Evolutionary conservation across 2,797 vertebrate genomes (phyloP).

Genomic region (Hippoglossus hippoglossus): DNA sequence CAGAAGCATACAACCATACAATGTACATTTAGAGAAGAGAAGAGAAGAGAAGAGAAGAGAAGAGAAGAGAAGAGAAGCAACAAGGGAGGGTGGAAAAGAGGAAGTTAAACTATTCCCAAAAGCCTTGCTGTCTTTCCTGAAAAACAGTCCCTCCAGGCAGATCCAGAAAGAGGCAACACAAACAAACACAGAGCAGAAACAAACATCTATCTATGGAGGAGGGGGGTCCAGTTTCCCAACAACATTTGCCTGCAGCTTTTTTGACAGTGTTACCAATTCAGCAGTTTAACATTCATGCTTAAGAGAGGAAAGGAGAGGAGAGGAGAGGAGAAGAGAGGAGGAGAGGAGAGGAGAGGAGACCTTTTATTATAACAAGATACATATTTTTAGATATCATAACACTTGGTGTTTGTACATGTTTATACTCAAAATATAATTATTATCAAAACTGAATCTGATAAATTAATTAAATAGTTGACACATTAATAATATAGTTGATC

Average conservation of each 20-base stretch:
- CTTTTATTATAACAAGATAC: too few species aligned
- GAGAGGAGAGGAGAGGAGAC: not conserved
- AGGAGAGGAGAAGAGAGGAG: too few species aligned
- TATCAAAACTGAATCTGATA: too few species aligned
- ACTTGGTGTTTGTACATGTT: too few species aligned
- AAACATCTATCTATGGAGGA: slow-evolving; percentile 80
- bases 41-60: not conserved
- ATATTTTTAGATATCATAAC: too few species aligned
- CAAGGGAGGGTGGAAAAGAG: slow-evolving; percentile 6
- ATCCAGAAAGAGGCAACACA: slow-evolving; percentile 76
- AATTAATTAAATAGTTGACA: not conserved
- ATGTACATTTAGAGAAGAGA: too few species aligned
- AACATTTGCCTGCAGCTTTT: slow-evolving; percentile 65
- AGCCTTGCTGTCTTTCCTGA: slow-evolving; percentile 74
- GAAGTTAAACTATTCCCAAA: slow-evolving; percentile 64
- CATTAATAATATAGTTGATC: not conserved
- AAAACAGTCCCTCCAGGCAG: slow-evolving; percentile 78
- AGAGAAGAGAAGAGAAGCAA: not conserved
- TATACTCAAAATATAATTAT: too few species aligned
- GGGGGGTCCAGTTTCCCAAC: slow-evolving; percentile 73
- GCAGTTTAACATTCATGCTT: slow-evolving; percentile 73
- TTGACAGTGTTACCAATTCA: slow-evolving; percentile 76
- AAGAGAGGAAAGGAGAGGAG: not conserved
- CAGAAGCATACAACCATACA: slow-evolving; percentile 8
- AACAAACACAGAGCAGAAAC: slow-evolving; percentile 81